phyloP scores from a whole-genome alignment of 2,797 vertebrate genomes.

The Avahi laniger region DNA sequence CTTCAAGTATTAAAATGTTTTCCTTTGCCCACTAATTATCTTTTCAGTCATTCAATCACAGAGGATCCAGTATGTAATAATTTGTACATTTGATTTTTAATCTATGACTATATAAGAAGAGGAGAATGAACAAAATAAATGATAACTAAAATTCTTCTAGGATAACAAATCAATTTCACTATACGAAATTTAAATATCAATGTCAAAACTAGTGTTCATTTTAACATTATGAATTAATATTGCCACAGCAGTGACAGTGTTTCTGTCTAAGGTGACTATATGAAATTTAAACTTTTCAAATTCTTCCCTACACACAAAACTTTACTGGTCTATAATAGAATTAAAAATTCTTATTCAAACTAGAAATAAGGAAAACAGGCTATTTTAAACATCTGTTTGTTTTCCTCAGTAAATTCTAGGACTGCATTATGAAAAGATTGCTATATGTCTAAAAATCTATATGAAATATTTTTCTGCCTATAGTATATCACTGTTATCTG shows the following conservation, averaged over 20 bases:
- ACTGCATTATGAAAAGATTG: background rate
- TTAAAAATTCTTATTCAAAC: background rate
- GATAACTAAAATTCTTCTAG: background rate
- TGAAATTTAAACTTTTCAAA: constrained; percentile 4
- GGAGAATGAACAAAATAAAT: background rate
- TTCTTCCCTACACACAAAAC: background rate
- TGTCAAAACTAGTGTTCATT: background rate
- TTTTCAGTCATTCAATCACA: background rate
- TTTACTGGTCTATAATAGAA: background rate
- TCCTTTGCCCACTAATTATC: background rate
- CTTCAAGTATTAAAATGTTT: background rate
- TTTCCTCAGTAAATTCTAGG: background rate
- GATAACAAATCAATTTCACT: background rate
- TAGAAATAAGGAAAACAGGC: background rate
- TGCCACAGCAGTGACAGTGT: background rate
- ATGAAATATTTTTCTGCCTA: background rate
- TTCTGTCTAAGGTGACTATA: background rate
- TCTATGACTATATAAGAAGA: background rate
- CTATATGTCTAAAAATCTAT: background rate
- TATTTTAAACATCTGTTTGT: background rate
- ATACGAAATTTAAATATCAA: background rate
- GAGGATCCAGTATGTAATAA: background rate
- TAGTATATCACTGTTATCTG: background rate
- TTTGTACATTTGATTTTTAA: background rate
- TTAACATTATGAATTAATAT: background rate